Evolutionary conservation across 2,888 invertebrate genomes (phyloP), one percentile per base, ranked within the genome.

Genomic region (Xanthostigma xanthostigma): DNA sequence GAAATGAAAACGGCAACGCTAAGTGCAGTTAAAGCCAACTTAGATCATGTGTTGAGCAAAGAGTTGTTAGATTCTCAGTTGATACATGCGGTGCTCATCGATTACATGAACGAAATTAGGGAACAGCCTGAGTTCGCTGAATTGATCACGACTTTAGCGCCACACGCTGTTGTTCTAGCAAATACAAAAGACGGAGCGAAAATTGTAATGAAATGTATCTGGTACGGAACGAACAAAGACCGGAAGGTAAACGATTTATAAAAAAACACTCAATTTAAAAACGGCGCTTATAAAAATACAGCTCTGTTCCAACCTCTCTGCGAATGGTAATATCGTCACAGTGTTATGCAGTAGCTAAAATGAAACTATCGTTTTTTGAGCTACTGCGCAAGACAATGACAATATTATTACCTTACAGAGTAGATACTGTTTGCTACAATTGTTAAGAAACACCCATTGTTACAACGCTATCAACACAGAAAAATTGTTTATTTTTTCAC

Each of bases 181-280:
- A 86, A 87, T 60, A 90, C 90, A 0, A 79, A 83, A 60, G 84
- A 87, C 51, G 94, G 96, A 1, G 78, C 83, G 4, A 77, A 80
- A 55, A 80, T 85, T 1, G 90, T 86, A 2, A 81, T 87, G 70
- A 71, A 84, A 45, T 90, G 91, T 62, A 78, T 96, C 49, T 93
- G 94, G 87, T 78, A 86, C 62, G 88, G 92, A 8, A 78, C 81
- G 11, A 81, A 81, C 48, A 88, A 88, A 60, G 86, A 85, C 58
- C 77, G 82, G 56, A 80, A 86, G 67, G 77, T 81, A 57, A 59
- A 62, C 0, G 17, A 11, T 42, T 14, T 9, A 11, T 42, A 27
- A 42, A n/a, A 42, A 42, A 17, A 11, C 27, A 1, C 2, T 41
- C 3, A 12, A 9, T 14, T 14, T 14, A 41, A 11, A 41, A 41